A percentile compares a stretch with the other conserved stretches of the same genome.
phyloP scores from a whole-genome alignment of 2,797 vertebrate species.

The Bradypodion pumilum region DNA sequence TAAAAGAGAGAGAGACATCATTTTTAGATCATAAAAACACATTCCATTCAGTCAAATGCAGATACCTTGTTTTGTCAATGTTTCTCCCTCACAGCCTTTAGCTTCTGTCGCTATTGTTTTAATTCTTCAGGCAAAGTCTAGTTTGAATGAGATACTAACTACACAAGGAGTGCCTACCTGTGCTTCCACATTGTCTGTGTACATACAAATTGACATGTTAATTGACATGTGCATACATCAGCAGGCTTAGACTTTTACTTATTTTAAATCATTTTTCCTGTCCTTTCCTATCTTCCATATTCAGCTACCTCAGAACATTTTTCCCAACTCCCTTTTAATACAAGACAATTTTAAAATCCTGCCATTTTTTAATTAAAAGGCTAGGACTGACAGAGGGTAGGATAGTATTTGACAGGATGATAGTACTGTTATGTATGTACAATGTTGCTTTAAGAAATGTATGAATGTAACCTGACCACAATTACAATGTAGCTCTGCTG shows the following conservation, averaged over 20 bases:
- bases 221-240: no score
- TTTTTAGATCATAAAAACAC: neutral
- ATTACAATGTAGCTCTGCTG: no score
- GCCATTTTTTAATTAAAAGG: neutral
- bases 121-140: neutral
- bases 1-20: neutral
- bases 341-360: neutral
- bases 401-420: no score
- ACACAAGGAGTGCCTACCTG: neutral
- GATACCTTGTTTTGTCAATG: neutral
- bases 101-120: neutral
- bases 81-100: neutral
- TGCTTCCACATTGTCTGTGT: neutral
- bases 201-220: neutral
- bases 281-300: neutral
- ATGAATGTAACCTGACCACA: no score
- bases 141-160: neutral
- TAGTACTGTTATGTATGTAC: no score
- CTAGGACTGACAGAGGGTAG: no score
- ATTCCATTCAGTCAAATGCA: neutral
- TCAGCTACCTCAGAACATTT: neutral
- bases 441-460: no score
- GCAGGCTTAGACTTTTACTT: neutral
- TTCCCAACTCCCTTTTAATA: neutral
- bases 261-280: neutral